A percentile compares a stretch with the other conserved stretches of the same genome.
These are phyloP conservation scores for Enteromius argenteus DNA, from an alignment of 2,797 vertebrate species.

Conservation along the genomic window DNA sequence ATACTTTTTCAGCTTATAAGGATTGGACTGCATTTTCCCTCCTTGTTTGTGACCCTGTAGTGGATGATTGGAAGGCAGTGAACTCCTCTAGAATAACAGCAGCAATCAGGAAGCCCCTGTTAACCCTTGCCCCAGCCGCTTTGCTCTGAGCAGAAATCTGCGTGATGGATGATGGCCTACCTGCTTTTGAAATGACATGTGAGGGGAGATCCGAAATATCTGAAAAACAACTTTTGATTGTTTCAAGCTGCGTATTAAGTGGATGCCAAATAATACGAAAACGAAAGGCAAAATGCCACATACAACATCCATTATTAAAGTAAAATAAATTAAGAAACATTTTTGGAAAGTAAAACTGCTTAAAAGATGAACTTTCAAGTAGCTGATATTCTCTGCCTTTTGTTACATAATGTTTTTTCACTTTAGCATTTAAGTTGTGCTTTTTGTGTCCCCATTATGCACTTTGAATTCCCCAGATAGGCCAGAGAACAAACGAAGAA, in stretches of 20 bases:
- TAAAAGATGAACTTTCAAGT: neutral
- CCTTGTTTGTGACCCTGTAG: slow-evolving; percentile 51
- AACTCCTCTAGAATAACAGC: slow-evolving; percentile 60
- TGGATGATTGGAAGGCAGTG: slow-evolving; percentile 56
- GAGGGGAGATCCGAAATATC: slow-evolving; percentile 30
- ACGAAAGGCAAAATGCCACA: slow-evolving; percentile 9
- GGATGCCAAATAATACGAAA: slow-evolving; percentile 40
- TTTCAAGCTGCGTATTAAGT: slow-evolving; percentile 44
- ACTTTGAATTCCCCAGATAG: slow-evolving; percentile 9
- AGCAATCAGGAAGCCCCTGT: slow-evolving; percentile 55
- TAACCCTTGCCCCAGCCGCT: slow-evolving; percentile 49
- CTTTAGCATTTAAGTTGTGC: neutral
- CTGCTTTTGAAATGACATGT: slow-evolving; percentile 45
- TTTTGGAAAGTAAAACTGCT: slow-evolving; percentile 2
- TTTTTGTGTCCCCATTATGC: slow-evolving; percentile 12
- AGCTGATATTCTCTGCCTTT: neutral
- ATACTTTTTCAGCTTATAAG: slow-evolving; percentile 60
- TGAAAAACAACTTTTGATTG: slow-evolving; percentile 49
- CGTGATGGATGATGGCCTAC: slow-evolving; percentile 53
- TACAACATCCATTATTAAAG: slow-evolving; percentile 28
- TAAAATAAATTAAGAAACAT: slow-evolving; percentile 2
- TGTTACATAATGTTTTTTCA: neutral
- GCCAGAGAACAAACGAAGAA: neutral
- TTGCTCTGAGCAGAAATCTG: slow-evolving; percentile 38
- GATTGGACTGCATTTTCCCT: slow-evolving; percentile 44